Evolutionary conservation across 2,888 invertebrate species (phyloP), one percentile per base, ranked within the genome.

Genomic region (Brenthis daphne): DNA sequence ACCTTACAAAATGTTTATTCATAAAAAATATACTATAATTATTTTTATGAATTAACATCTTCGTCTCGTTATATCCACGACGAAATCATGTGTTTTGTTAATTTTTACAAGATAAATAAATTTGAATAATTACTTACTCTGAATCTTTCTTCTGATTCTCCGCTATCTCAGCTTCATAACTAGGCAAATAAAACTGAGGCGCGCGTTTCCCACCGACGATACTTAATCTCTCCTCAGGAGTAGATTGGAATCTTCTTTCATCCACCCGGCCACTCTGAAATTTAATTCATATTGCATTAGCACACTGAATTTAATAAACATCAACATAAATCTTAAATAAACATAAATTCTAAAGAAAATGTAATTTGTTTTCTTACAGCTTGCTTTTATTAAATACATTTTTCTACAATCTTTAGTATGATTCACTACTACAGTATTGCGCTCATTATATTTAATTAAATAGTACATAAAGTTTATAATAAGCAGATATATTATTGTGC

Each of bases 141-240:
- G 98, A 98, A 88, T 98, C 98, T 88, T 98, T 98, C 87, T 97
- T 98, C 92, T 98, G 98, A 87, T 98, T 98, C 90, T 99, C 99
- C 1, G 98, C 98, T 76, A 99, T 98, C 84, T 98, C 98, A 0
- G 98, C 98, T 83, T 97, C 97, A 86, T 99, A 99, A 78, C 97
- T 96, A 6, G 97, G 96, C 94, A 99, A 96, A 87, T 98, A 99
- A 93, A 99, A 99, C 90, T 99, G 99, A 0, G 99, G 99, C 0
- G 98, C 97, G 50, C 99, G 94, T 84, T 99, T 98, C 69, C 99
- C 99, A n/a, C 99, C 99, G 29, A 98, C 97, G 82, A 99, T 99
- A 74, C 98, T 98, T 66, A 98, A 90, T 12, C 98, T 94, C 82
- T 98, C 98, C 85, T 98, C 98, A 14, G 97, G 96, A 12, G 98